Evolutionary conservation across 2,797 vertebrate species (phyloP).

Genomic region (Stomatorhinus walkeri): DNA sequence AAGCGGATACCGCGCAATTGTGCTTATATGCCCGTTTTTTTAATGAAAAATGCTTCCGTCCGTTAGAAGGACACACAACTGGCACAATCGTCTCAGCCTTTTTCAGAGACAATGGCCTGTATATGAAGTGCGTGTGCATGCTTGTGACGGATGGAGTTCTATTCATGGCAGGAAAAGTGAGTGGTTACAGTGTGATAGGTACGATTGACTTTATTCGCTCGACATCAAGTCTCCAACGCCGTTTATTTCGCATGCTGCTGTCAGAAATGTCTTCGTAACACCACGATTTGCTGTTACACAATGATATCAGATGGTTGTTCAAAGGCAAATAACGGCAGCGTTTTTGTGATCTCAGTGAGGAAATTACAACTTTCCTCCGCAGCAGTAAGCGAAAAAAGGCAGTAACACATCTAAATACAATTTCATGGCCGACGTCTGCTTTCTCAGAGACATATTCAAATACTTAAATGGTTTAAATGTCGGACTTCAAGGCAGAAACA

Average conservation of each 20-base stretch:
- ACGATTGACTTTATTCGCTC: background rate
- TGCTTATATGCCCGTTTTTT: background rate
- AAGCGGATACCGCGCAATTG: background rate
- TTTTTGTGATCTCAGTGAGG: background rate
- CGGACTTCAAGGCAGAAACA: too few relatives aligned
- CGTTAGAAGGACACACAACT: background rate
- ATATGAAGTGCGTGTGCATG: background rate
- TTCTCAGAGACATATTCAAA: too few relatives aligned
- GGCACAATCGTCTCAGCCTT: background rate
- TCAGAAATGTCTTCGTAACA: background rate
- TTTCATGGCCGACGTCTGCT: too few relatives aligned
- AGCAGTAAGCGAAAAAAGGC: background rate
- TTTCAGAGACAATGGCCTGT: background rate
- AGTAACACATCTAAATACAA: background rate
- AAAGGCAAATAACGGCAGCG: background rate
- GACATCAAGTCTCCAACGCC: background rate
- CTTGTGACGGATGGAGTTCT: background rate
- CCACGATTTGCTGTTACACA: background rate
- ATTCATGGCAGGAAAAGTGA: background rate
- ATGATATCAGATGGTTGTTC: background rate
- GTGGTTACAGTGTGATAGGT: background rate
- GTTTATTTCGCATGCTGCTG: background rate
- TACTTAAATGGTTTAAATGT: too few relatives aligned
- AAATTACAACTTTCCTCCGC: background rate
- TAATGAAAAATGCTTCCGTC: background rate